Conservation (phyloP, 2,113 vertebrate species). For the Dendrocopos noguchii region DNA sequence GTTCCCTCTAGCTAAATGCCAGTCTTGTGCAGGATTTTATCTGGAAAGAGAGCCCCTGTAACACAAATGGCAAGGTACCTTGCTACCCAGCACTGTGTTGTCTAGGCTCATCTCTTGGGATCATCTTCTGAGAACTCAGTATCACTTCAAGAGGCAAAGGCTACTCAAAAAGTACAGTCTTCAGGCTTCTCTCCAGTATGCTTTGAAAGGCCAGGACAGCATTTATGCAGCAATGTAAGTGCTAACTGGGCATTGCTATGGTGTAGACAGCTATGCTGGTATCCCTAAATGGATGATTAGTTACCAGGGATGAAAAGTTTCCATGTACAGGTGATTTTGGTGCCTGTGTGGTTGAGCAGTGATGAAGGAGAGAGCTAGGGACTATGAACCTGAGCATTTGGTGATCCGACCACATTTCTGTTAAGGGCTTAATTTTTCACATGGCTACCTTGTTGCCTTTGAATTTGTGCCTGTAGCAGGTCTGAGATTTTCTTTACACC, state of each 20-base stretch:
- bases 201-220: not conserved
- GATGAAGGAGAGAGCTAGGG: not conserved
- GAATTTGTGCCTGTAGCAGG: not conserved
- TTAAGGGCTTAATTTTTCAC: not conserved
- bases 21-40: not conserved
- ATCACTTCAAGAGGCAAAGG: not conserved
- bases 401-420: not conserved
- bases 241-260: not conserved
- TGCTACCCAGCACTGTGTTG: accelerated
- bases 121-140: not conserved
- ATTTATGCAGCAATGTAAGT: not conserved
- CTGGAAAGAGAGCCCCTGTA: not conserved
- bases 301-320: not conserved
- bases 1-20: not conserved
- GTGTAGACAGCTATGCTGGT: not conserved
- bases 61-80: not conserved
- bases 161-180: not conserved
- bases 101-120: not conserved
- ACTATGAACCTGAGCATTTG: not conserved
- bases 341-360: not conserved
- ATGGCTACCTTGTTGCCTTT: not conserved
- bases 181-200: not conserved
- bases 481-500: not conserved
- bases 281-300: accelerated
- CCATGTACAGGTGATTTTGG: not conserved